Percentiles rank a stretch among this genome's conserved stretches.
Evolutionary conservation across 2,888 invertebrate genomes (phyloP).

Genomic region (Leptinotarsa haldemani): DNA sequence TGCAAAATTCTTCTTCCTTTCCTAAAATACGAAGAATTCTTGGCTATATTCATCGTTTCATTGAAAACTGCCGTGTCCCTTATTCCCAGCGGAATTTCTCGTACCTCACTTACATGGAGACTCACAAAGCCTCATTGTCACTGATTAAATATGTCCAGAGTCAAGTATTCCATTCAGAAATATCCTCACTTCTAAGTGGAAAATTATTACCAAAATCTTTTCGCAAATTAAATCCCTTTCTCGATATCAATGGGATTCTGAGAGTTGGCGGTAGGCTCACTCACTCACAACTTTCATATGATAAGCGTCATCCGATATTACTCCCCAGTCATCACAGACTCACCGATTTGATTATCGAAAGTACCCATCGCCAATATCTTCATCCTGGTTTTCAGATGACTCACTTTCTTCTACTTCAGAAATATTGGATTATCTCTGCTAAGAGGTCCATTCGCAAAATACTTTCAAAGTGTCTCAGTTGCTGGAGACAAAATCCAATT

Average conservation of each 20-base stretch:
- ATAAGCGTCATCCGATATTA: background rate
- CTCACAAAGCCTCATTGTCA: background rate
- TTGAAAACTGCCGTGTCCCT: background rate
- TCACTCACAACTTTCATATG: background rate
- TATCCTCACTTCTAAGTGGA: background rate
- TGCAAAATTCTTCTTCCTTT: background rate
- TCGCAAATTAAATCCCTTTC: background rate
- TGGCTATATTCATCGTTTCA: background rate
- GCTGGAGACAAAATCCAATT: background rate
- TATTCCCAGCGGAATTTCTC: background rate
- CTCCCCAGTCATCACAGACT: background rate
- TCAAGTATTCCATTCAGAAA: background rate
- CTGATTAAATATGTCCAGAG: background rate
- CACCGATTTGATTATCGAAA: background rate
- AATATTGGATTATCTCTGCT: background rate
- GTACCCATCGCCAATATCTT: background rate
- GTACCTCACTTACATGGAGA: too few relatives aligned
- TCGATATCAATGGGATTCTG: background rate
- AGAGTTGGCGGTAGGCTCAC: background rate
- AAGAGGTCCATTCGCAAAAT: background rate
- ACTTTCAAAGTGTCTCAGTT: background rate
- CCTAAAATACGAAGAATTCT: slow-evolving; percentile 1
- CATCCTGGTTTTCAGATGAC: background rate
- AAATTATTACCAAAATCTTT: background rate
- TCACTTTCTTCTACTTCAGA: background rate